Conservation (phyloP, 2,888 invertebrate species). For the Pseudococcus viburni region DNA sequence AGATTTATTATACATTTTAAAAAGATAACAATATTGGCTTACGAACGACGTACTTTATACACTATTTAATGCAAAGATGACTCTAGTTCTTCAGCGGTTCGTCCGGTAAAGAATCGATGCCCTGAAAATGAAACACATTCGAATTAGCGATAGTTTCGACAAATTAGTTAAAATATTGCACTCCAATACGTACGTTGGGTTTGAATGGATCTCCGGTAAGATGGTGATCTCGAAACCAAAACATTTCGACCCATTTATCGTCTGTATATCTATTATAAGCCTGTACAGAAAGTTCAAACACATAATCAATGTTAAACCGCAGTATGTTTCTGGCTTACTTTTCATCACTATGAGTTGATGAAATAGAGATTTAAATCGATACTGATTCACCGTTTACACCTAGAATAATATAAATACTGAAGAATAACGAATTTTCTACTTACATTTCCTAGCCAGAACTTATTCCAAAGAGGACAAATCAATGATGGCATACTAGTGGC, state of each 20-base stretch:
- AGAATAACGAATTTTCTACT: slow-evolving; percentile 71
- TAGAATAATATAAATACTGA: neutral
- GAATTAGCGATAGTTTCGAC: neutral
- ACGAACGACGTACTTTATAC: slow-evolving; percentile 14
- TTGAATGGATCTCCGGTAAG: slow-evolving; percentile 77
- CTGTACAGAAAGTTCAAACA: slow-evolving; percentile 47
- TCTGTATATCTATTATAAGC: slow-evolving; percentile 71
- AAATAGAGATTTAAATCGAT: neutral
- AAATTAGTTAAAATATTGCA: neutral
- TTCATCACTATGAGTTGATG: neutral
- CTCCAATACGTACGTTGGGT: slow-evolving; percentile 73
- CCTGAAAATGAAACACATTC: slow-evolving; percentile 61
- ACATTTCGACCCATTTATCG: slow-evolving; percentile 73
- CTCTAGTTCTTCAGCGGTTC: slow-evolving; percentile 45
- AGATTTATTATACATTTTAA: neutral
- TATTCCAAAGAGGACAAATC: slow-evolving; percentile 77
- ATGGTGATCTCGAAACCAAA: slow-evolving; percentile 77
- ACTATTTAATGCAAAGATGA: neutral
- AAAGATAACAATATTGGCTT: neutral
- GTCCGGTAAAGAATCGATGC: slow-evolving; percentile 67
- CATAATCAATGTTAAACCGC: neutral
- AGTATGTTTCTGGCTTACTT: neutral
- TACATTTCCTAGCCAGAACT: slow-evolving; percentile 77
- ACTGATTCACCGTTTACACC: neutral
- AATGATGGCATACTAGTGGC: slow-evolving; percentile 77